Base-by-base conservation (phyloP, 2,797 vertebrate genomes). In the Crenuchus spilurus region DNA sequence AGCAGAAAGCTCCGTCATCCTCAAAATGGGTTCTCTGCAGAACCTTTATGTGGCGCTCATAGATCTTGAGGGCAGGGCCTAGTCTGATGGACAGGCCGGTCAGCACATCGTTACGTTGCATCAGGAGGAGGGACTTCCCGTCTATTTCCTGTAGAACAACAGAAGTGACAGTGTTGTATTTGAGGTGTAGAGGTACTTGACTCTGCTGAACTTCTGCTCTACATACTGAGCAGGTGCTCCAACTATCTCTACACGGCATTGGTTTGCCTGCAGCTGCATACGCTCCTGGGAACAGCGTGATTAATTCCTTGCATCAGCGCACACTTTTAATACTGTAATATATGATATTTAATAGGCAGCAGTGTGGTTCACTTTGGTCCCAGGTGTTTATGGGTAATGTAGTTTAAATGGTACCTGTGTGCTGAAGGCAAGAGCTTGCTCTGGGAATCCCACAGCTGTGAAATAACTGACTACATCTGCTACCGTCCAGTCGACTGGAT, bases 21-120 rank as follows among this genome's bases (percentile, higher is more conserved):
- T 95, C 92, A 76, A 97, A 97, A 84, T 97, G 95, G 89, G 93
- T 94, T 85, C 94, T 93, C 85, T 97, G 96, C 66, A 97, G 91
- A 83, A 94, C 92, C 85, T 97, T 97, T 30, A 97, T 91, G 2
- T 97, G 96, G 31, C 94, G 93, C 90, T 97, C 95, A 0, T 97
- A 97, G 85, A 97, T 97, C 84, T 97, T 97, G 70, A 97, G 94
- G 44, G 96, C 96, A 0, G 96, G 96, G 44, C 96, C 96, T 6
- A 97, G 93, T 80, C 94, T 93, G 87, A 97, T 97, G 0, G 95
- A 96, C 77, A 97, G 82, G 49, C 96, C 96, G 0, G 95, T 97
- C 83, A 97, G 83, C 73, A 97, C 96, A 7, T 97, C 96, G 0
- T 93, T 94, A 71, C 96, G 94, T 79, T 96, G 95, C 96, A 97